Evolutionary conservation across 2,113 vertebrate species (phyloP), one percentile per base, ranked within the genome.

Genomic region (Catharus bicknelli): DNA sequence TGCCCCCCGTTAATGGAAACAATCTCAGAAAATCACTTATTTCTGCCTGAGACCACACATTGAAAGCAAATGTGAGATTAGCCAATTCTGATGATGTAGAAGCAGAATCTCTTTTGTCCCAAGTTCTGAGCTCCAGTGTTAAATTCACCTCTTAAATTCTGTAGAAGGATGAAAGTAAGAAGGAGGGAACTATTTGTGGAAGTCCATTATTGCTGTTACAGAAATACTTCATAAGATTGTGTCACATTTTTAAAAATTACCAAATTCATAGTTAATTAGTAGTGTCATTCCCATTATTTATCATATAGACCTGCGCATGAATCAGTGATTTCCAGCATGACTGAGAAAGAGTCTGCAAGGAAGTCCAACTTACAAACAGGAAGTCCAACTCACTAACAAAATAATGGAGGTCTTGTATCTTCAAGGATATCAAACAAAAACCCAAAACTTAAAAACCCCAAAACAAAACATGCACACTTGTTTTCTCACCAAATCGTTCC

Each of bases 401-500:
- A 54, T 54, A 58, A 59, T 29, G 55, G 18, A 66, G 9, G 4
- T 83, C 61, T 50, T 10, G 25, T 45, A 47, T 51, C 50, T 91
- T 74, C 74, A 76, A 85, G 93, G 51, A 80, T 17, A 86, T 17
- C 57, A 92, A 25, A 47, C 16, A 59, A 70, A 95, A 45, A 1
- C 8, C 17, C 26, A 32, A 51, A 66, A 17, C 5, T 19, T 21
- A 67, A 61, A 67, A 59, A 5, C 12, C 3, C 7, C 9, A 9
- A 48, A 74, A 27, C 5, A 87, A 74, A 93, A 59, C 4, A 61
- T 7, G 26, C 20, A 9, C 38, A 50, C 17, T 90, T 90, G 1
- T 88, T 91, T 95, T 86, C 69, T 94, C 32, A 42, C 36, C 82
- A 69, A 55, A 42, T 93, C 86, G 54, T 40, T 74, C 19, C 78